Evolutionary conservation across 1,140 invertebrate species (phyloP), one percentile per base, ranked within the genome.

Genomic region (Leucophenga varia): DNA sequence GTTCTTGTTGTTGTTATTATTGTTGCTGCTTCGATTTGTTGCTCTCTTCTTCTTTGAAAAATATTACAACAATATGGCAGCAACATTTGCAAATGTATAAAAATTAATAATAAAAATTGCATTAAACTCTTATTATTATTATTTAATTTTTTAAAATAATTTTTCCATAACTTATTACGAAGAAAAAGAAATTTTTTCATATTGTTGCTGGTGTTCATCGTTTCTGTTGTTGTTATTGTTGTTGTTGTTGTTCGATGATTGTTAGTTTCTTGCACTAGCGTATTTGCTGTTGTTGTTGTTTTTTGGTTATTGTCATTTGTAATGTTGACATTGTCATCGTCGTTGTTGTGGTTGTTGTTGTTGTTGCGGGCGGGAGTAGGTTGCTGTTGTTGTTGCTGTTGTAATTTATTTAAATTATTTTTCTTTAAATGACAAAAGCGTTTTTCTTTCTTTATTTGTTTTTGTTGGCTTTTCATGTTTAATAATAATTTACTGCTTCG

Each of bases 261-360:
- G n/a, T n/a, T n/a, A n/a, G n/a, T n/a, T n/a, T n/a, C n/a, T n/a
- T n/a, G n/a, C n/a, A n/a, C n/a, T n/a, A n/a, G n/a, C n/a, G n/a
- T n/a, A n/a, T n/a, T n/a, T 47, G 30, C 43, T 38, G 28, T 41
- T 31, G 45, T 49, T 61, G 37, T 50, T 59, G 47, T 19, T 43
- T 53, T 46, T 44, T 43, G 39, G 47, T 65, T 55, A 38, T 46
- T 48, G 57, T 39, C 49, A 39, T 55, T 56, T 65, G 34, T 28
- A 59, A 63, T 58, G 52, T 47, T 41, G 39, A 9, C 14, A 13
- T 41, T 41, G n/a, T 8, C 13, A 25, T 10, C 5, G 1, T 12
- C 14, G 34, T 16, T n/a, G 21, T 35, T 21, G 22, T 41, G 25
- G 32, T 47, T 18, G 19, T 47, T 25, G 39, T 21, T 47, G 37